A percentile compares a stretch with the other conserved stretches of the same genome.
phyloP scores from a whole-genome alignment of 1,140 invertebrate genomes.

The Meteorus sp. region DNA sequence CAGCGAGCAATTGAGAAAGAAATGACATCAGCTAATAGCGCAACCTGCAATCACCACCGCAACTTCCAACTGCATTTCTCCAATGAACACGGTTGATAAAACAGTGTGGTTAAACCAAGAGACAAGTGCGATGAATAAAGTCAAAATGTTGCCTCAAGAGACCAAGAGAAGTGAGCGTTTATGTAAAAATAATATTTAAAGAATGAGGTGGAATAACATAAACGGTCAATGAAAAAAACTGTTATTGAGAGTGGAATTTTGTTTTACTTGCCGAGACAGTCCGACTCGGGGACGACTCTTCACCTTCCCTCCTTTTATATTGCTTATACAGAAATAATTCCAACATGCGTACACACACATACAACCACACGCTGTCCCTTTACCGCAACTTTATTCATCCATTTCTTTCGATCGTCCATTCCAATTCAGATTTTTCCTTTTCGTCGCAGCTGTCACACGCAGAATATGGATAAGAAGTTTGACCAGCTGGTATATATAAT shows the following conservation, averaged over 20 bases:
- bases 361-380: no score
- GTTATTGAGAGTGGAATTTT: neutral
- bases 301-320: constrained; percentile 12
- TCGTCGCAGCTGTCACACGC: constrained; percentile 60
- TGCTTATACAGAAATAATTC: no score
- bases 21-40: no score
- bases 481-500: constrained; percentile 60
- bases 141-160: no score
- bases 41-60: no score
- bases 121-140: no score
- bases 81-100: no score
- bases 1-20: no score
- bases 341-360: no score
- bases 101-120: no score
- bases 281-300: neutral
- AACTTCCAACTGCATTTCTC: no score
- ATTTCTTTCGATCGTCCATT: constrained; percentile 36
- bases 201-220: neutral
- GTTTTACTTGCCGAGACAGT: neutral
- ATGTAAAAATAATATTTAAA: neutral
- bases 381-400: constrained; percentile 14
- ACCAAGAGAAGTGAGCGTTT: neutral
- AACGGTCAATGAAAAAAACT: neutral
- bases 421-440: constrained; percentile 42
- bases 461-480: constrained; percentile 62